A percentile compares a stretch with the other conserved stretches of the same genome.
phyloP scores from a whole-genome alignment of 2,888 invertebrate species.

The Melitaea athalia region DNA sequence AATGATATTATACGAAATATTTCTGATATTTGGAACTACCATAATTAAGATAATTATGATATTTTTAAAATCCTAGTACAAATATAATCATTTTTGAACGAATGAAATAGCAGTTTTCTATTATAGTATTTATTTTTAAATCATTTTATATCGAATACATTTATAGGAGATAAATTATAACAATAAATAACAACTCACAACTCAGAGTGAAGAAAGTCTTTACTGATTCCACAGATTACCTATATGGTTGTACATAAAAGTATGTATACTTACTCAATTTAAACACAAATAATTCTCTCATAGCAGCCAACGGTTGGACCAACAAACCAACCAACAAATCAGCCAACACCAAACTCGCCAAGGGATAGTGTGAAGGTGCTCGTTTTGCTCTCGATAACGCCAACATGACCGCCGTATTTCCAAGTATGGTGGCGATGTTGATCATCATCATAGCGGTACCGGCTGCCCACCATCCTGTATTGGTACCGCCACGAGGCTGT shows the following conservation, averaged over 20 bases:
- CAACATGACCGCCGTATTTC: conserved; percentile 61
- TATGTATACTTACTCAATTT: conserved; percentile 59
- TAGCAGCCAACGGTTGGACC: conserved; percentile 82
- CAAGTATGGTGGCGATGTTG: conserved; percentile 53
- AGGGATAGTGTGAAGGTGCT: conserved; percentile 84
- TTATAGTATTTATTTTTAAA: no score
- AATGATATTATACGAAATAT: no score
- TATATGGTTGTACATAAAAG: not conserved
- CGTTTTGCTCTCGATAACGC: conserved; percentile 58
- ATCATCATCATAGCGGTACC: conserved; percentile 55
- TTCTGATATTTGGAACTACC: no score
- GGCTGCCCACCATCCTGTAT: conserved; percentile 50
- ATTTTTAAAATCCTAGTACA: no score
- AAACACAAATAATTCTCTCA: conserved; percentile 80
- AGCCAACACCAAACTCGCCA: conserved; percentile 86
- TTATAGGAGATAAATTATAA: no score
- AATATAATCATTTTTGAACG: no score
- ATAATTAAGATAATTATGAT: no score
- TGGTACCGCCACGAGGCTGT: conserved; percentile 54
- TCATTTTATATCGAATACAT: no score
- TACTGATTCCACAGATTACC: not conserved
- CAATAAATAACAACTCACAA: no score
- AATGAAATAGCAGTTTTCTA: no score
- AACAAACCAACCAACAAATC: conserved; percentile 83
- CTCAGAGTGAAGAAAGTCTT: no score